Percentiles rank a stretch among this genome's conserved stretches.
phyloP scores from a whole-genome alignment of 1,140 invertebrate species.

The Heliconius melpomene region DNA sequence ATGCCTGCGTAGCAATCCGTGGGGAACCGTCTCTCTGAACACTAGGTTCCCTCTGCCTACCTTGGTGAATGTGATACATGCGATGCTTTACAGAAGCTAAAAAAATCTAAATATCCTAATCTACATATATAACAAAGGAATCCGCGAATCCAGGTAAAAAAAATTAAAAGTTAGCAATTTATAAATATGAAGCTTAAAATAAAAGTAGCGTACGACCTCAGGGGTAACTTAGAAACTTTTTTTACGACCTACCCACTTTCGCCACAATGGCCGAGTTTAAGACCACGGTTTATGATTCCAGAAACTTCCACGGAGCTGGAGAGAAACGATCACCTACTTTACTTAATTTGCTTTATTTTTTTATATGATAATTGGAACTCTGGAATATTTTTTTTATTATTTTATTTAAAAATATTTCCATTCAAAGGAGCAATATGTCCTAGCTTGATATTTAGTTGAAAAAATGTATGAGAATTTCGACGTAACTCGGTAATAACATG shows the following conservation, averaged over 20 bases:
- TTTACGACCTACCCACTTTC: constrained; percentile 51
- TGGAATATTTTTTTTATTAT: too few species aligned
- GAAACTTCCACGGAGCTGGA: constrained; percentile 18
- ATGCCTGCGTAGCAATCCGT: too few species aligned
- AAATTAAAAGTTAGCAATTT: constrained; percentile 18
- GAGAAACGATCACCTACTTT: constrained; percentile 1
- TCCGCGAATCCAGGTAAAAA: not conserved
- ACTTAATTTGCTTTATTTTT: constrained; percentile 21
- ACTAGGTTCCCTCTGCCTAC: too few species aligned
- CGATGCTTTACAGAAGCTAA: too few species aligned
- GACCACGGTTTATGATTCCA: constrained; percentile 31
- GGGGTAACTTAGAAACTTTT: constrained; percentile 50
- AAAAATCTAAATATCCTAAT: too few species aligned
- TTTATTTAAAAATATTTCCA: too few species aligned
- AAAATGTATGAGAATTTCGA: too few species aligned
- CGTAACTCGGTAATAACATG: too few species aligned
- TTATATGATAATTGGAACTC: not conserved
- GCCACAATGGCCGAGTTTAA: constrained; percentile 38
- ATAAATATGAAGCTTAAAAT: constrained; percentile 21
- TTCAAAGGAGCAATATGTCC: too few species aligned
- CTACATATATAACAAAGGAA: not conserved
- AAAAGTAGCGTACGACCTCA: constrained; percentile 34
- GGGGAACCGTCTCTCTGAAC: too few species aligned
- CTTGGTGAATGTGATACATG: too few species aligned
- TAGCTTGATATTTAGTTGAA: too few species aligned